Evolutionary conservation across 2,113 vertebrate species (phyloP).

Genomic region (Manacus vitellinus): DNA sequence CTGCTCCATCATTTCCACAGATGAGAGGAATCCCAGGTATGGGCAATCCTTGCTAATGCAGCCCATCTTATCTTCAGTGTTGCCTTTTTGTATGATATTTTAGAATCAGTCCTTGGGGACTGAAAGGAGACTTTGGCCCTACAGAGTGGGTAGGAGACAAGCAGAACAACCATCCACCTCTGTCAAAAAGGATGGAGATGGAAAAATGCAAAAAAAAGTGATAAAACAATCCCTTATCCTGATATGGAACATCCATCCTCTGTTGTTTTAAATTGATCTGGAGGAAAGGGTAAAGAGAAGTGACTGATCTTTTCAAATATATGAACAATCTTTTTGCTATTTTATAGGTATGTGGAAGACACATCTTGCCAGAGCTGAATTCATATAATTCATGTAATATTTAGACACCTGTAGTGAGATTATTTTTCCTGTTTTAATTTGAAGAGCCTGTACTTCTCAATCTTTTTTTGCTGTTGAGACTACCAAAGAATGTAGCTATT

Average conservation of each 20-base stretch:
- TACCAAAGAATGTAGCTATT: neutral
- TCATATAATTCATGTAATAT: neutral
- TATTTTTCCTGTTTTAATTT: conserved; percentile 44
- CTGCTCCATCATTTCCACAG: neutral
- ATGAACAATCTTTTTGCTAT: neutral
- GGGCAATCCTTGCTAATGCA: neutral
- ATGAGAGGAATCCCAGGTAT: neutral
- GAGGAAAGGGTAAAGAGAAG: neutral
- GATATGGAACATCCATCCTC: neutral
- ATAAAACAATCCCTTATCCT: neutral
- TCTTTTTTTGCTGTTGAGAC: neutral
- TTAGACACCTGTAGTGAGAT: conserved; percentile 13
- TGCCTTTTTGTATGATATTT: neutral
- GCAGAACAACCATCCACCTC: neutral
- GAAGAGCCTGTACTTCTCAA: neutral
- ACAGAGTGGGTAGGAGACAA: neutral
- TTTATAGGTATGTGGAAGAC: neutral
- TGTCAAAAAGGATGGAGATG: neutral
- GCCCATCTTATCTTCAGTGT: neutral
- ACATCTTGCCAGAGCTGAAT: neutral
- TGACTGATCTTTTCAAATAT: conserved; percentile 1
- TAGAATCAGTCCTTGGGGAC: neutral
- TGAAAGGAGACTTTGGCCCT: neutral
- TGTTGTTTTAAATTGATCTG: neutral
- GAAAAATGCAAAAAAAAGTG: neutral